A percentile compares a stretch with the other conserved stretches of the same genome.
phyloP scores from a whole-genome alignment of 2,113 vertebrate species.

The Pithys albifrons region DNA sequence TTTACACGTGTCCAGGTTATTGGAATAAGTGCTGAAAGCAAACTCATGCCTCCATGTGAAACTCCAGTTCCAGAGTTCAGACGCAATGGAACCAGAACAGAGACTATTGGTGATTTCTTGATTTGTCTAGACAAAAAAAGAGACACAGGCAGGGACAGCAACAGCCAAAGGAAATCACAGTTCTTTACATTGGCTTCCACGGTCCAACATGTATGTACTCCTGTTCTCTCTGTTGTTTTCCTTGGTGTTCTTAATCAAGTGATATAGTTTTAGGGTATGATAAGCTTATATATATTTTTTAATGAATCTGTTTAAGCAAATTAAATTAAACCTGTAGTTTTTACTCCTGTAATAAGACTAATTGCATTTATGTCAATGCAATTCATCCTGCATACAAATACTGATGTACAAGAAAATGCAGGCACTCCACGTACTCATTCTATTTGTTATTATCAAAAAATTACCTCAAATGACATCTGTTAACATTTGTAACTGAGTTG shows the following conservation, averaged over 20 bases:
- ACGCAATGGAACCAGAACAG: neutral
- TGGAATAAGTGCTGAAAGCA: neutral
- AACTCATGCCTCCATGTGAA: neutral
- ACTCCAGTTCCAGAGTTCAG: neutral
- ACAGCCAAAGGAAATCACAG: neutral
- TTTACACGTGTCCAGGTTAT: rapidly evolving
- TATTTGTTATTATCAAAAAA: neutral
- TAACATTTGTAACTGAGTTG: neutral
- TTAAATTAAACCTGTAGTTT: neutral
- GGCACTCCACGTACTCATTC: neutral
- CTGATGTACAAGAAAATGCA: neutral
- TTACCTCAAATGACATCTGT: neutral
- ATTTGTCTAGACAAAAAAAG: neutral
- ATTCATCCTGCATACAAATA: neutral
- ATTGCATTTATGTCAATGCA: neutral
- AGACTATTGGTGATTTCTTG: neutral
- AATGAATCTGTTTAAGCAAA: neutral
- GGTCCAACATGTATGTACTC: neutral
- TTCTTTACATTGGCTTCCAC: neutral
- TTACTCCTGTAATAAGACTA: rapidly evolving
- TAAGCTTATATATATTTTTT: neutral
- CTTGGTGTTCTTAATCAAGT: neutral
- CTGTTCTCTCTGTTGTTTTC: neutral
- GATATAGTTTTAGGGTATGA: neutral
- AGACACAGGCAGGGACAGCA: neutral